phyloP scores from a whole-genome alignment of 2,888 invertebrate genomes.

The Caenorhabditis sp. region DNA sequence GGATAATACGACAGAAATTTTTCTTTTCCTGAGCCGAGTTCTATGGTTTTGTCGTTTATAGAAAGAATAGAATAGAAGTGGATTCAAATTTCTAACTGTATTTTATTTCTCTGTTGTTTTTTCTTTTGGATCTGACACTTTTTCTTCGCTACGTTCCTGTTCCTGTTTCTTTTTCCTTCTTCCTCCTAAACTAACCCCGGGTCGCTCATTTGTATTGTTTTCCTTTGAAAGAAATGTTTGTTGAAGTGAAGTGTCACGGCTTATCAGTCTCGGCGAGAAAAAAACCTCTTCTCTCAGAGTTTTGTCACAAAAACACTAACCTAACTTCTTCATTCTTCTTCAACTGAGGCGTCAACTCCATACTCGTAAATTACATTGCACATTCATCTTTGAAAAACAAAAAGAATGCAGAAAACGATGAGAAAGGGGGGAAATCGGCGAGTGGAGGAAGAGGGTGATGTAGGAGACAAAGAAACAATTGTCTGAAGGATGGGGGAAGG shows the following conservation, averaged over 20 bases:
- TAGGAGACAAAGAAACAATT: conserved; percentile 45
- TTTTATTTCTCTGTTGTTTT: conserved; percentile 2
- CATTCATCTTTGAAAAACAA: conserved; percentile 54
- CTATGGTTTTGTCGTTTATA: too few species aligned
- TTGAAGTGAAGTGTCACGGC: conserved; percentile 33
- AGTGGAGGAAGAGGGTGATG: neutral
- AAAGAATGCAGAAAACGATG: conserved; percentile 12
- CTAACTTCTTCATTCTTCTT: too few species aligned
- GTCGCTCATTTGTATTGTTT: conserved; percentile 56
- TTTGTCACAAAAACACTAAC: conserved; percentile 42
- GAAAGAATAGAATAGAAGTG: too few species aligned
- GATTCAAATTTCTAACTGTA: too few species aligned
- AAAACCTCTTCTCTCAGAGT: conserved; percentile 16
- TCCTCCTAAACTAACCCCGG: conserved; percentile 18
- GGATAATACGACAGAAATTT: neutral
- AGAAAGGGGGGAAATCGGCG: conserved; percentile 7
- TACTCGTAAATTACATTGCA: conserved; percentile 58
- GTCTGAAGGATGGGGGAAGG: conserved; percentile 14
- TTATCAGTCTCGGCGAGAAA: conserved; percentile 52
- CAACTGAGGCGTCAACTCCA: conserved; percentile 54
- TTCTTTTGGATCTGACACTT: neutral
- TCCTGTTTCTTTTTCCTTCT: too few species aligned
- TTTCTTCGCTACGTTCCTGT: conserved; percentile 38
- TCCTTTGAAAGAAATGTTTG: conserved; percentile 10
- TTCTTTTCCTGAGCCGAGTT: neutral